A percentile compares a stretch with the other conserved stretches of the same genome.
Conservation (phyloP, 2,888 invertebrate species). For the Ophioninae sp. region DNA sequence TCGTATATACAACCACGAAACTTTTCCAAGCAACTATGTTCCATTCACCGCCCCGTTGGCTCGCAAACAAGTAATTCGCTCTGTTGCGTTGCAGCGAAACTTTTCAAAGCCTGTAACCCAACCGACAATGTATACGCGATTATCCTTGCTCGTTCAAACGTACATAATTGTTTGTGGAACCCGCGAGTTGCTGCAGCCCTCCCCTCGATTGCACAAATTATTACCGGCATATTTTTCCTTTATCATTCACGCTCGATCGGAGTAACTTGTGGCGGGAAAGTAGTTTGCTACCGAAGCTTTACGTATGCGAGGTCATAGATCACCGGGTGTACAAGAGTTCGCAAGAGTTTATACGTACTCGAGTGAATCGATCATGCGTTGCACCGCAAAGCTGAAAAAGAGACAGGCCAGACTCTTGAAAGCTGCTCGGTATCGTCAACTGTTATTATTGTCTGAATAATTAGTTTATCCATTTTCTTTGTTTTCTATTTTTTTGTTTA, state of each 20-base stretch:
- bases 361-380: constrained; percentile 36
- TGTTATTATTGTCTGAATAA: constrained; percentile 31
- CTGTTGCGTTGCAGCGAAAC: not conserved
- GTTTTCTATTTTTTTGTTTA: constrained; percentile 9
- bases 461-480: constrained; percentile 55
- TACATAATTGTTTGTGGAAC: not conserved
- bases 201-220: not conserved
- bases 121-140: not conserved
- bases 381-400: constrained; percentile 19
- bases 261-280: constrained; percentile 17
- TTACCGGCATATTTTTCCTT: not conserved
- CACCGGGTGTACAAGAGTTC: not conserved
- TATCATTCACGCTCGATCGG: constrained; percentile 7
- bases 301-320: not conserved
- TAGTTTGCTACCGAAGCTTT: not conserved
- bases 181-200: not conserved
- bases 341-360: constrained; percentile 31
- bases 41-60: not conserved
- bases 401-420: constrained; percentile 27
- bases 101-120: not conserved
- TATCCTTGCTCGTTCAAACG: not conserved
- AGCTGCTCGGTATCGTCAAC: constrained; percentile 47
- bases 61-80: not conserved
- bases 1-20: not conserved
- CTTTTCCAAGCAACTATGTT: not conserved